Base-by-base conservation (phyloP, 2,113 vertebrate species). In the Eublepharis macularius region DNA sequence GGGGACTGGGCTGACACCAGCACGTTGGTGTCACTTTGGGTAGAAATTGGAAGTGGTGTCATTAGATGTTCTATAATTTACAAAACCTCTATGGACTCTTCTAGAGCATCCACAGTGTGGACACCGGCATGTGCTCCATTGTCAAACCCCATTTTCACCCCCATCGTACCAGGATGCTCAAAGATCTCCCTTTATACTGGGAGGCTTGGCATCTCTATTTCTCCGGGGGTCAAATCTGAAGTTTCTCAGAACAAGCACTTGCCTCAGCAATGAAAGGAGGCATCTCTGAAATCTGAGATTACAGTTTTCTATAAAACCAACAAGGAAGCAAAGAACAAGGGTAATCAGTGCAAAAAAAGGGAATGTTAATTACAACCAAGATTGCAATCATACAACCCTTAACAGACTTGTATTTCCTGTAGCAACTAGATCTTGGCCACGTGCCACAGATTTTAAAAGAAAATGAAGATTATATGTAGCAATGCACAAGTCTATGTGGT, bases 301-400 rank as follows among this genome's bases (percentile, higher is more conserved):
- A 0, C 0, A 70, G 2, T 74, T 85, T 77, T 32, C 26, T 49
- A 60, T 85, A 68, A 83, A 88, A 79, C 24, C 69, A 86, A 65
- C 41, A 60, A 73, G 26, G 29, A 85, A 57, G 24, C 54, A 69
- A 90, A 88, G 19, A 60, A 47, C 36, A 89, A 78, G 82, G 9
- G 29, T 78, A 92, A 91, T 51, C 0, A 2, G 16, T 69, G 13
- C 7, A 49, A 79, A 68, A 77, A 80, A 76, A 80, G 79, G 13
- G 17, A 45, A 65, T 0, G 0, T 83, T 87, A 86, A 86, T 91
- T 85, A 82, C 26, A 76, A 54, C 54, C 54, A 85, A 89, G 51
- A 84, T 83, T 90, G 88, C 91, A 92, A 91, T 91, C 79, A 79
- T 29, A 81, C 0, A 3, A 41, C 84, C 86, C 45, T 9, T 81